Percentiles rank a stretch among this genome's conserved stretches.
Evolutionary conservation across 2,113 vertebrate species (phyloP).

Genomic region (Phainopepla nitens): DNA sequence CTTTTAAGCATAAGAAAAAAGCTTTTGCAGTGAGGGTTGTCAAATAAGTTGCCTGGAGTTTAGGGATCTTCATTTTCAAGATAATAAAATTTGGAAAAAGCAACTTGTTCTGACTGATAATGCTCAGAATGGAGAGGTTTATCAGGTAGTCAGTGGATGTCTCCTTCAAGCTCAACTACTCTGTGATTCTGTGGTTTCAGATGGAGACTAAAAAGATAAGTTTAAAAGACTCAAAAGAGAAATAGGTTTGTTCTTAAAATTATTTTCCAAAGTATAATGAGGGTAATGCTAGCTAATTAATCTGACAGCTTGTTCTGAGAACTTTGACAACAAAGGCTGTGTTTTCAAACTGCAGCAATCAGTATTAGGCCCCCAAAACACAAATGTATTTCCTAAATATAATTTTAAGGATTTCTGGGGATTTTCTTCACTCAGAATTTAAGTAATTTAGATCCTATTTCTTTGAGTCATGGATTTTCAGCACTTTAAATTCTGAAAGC

Average conservation of each 20-base stretch:
- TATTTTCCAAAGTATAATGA: background rate
- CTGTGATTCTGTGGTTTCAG: background rate
- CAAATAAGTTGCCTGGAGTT: background rate
- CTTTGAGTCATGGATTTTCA: background rate
- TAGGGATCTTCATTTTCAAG: background rate
- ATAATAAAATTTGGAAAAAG: background rate
- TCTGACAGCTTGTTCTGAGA: background rate
- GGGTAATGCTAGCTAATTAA: background rate
- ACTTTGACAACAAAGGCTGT: background rate
- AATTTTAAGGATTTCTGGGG: background rate
- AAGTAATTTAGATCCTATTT: background rate
- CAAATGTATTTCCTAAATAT: background rate
- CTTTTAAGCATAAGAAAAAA: fast-evolving
- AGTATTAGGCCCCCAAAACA: background rate
- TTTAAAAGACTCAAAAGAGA: background rate
- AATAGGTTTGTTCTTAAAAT: background rate
- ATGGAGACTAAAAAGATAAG: background rate
- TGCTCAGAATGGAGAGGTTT: background rate
- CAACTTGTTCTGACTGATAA: background rate
- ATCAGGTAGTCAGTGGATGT: background rate
- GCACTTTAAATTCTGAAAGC: background rate
- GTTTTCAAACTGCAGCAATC: background rate
- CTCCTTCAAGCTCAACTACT: background rate
- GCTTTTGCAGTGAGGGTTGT: background rate
- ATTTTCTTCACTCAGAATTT: background rate